Percentiles rank a stretch among this genome's conserved stretches.
Conservation (phyloP, 1,140 invertebrate genomes). For the Globodera rostochiensis region DNA sequence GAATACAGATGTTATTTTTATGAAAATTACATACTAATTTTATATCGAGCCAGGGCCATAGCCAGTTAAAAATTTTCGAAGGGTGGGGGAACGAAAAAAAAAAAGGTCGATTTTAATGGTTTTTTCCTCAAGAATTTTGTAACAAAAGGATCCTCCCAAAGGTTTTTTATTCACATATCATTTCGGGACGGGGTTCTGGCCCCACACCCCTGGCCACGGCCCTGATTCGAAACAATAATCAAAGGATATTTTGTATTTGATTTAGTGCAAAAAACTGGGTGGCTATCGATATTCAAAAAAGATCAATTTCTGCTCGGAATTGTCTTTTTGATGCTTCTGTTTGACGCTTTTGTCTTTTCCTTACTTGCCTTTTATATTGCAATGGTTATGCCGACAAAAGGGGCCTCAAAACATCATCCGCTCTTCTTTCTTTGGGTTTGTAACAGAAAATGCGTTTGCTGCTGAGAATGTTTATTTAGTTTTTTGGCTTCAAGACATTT, state of each 20-base stretch:
- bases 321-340: slow-evolving; percentile 48
- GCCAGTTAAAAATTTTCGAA: background rate
- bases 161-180: background rate
- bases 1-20: slow-evolving; percentile 38
- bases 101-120: no score
- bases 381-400: slow-evolving; percentile 45
- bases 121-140: no score
- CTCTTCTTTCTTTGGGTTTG: slow-evolving; percentile 44
- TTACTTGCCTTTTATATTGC: slow-evolving; percentile 49
- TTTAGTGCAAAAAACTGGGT: slow-evolving; percentile 13
- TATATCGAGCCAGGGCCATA: no score
- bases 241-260: no score
- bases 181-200: no score
- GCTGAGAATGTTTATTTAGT: no score
- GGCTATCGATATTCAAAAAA: slow-evolving; percentile 39
- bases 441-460: background rate
- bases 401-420: slow-evolving; percentile 37
- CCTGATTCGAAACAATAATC: no score
- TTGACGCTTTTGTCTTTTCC: slow-evolving; percentile 40
- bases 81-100: no score
- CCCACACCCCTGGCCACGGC: no score
- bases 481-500: background rate
- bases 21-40: background rate
- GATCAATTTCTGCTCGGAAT: slow-evolving; percentile 43
- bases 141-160: slow-evolving; percentile 34